These are phyloP conservation scores for Manduca sexta DNA, from an alignment of 1,140 invertebrate species.

Conservation along the genomic window DNA sequence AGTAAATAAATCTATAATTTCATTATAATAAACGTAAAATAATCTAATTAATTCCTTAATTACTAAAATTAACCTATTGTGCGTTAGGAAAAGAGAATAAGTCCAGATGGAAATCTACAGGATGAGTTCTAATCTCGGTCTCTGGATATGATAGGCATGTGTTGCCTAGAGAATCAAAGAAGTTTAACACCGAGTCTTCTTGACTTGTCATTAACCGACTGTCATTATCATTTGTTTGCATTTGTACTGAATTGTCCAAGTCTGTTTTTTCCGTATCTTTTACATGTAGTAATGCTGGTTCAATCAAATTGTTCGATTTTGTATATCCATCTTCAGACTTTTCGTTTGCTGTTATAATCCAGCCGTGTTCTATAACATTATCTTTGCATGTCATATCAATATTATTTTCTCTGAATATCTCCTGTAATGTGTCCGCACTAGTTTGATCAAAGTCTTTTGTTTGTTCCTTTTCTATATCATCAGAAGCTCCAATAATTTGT, in stretches of 20 bases:
- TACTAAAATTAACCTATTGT: slow-evolving; percentile 11
- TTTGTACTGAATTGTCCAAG: not conserved
- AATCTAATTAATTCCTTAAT: not conserved
- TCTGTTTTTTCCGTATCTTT: slow-evolving; percentile 21
- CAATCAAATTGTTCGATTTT: slow-evolving; percentile 37
- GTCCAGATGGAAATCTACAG: slow-evolving; percentile 56
- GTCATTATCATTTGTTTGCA: slow-evolving; percentile 10
- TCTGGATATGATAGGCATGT: slow-evolving; percentile 47
- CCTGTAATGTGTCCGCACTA: slow-evolving; percentile 11
- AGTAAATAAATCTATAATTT: slow-evolving; percentile 19
- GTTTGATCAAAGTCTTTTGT: slow-evolving; percentile 7
- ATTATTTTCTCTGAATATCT: slow-evolving; percentile 22
- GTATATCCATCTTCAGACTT: slow-evolving; percentile 37
- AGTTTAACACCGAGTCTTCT: slow-evolving; percentile 50
- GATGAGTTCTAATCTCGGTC: slow-evolving; percentile 46
- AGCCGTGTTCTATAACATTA: slow-evolving; percentile 20
- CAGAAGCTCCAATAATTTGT: slow-evolving; percentile 43
- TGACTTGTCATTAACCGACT: slow-evolving; percentile 23
- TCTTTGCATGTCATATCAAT: slow-evolving; percentile 23
- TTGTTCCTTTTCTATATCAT: slow-evolving; percentile 18
- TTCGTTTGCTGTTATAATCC: slow-evolving; percentile 24
- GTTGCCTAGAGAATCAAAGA: slow-evolving; percentile 51
- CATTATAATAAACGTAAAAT: slow-evolving; percentile 28
- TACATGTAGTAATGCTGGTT: slow-evolving; percentile 38
- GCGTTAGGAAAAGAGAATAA: slow-evolving; percentile 56